Conservation (phyloP, 1,140 invertebrate species). For the Drosophila virilis region DNA sequence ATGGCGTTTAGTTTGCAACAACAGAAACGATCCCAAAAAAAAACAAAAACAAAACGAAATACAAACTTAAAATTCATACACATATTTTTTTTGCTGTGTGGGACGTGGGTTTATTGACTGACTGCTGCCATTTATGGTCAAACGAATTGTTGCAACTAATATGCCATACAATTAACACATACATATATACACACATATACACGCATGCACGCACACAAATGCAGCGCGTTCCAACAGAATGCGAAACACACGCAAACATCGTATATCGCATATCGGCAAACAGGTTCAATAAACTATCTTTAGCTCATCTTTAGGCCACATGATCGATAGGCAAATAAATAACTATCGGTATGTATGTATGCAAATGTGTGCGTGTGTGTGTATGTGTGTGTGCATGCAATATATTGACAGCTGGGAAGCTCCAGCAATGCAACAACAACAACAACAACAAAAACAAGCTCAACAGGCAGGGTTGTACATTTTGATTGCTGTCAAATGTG, state of each 20-base stretch:
- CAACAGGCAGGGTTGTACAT: slow-evolving; percentile 5
- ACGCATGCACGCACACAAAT: slow-evolving; percentile 5
- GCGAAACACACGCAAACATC: slow-evolving; percentile 18
- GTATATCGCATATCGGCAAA: slow-evolving; percentile 10
- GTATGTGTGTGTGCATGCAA: neutral
- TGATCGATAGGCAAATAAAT: neutral
- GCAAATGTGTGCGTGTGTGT: neutral
- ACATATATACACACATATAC: neutral
- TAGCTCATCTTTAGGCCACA: slow-evolving; percentile 23
- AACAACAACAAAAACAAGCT: slow-evolving; percentile 8
- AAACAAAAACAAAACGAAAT: slow-evolving; percentile 13
- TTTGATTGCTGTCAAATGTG: slow-evolving; percentile 25
- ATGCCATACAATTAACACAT: slow-evolving; percentile 7
- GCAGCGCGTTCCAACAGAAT: neutral
- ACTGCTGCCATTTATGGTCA: slow-evolving; percentile 66
- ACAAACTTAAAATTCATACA: slow-evolving; percentile 43
- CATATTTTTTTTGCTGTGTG: slow-evolving; percentile 48
- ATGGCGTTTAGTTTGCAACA: slow-evolving; percentile 57
- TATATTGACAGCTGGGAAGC: slow-evolving; percentile 30
- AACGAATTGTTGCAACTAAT: slow-evolving; percentile 65
- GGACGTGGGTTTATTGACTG: slow-evolving; percentile 74
- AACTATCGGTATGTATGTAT: slow-evolving; percentile 18
- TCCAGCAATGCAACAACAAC: slow-evolving; percentile 25
- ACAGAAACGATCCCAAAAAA: slow-evolving; percentile 6
- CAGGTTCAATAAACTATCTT: slow-evolving; percentile 2